A percentile compares a stretch with the other conserved stretches of the same genome.
These are phyloP conservation scores for Sebastes kiyomatsui DNA, from an alignment of 2,797 vertebrate genomes.

Conservation along the genomic window DNA sequence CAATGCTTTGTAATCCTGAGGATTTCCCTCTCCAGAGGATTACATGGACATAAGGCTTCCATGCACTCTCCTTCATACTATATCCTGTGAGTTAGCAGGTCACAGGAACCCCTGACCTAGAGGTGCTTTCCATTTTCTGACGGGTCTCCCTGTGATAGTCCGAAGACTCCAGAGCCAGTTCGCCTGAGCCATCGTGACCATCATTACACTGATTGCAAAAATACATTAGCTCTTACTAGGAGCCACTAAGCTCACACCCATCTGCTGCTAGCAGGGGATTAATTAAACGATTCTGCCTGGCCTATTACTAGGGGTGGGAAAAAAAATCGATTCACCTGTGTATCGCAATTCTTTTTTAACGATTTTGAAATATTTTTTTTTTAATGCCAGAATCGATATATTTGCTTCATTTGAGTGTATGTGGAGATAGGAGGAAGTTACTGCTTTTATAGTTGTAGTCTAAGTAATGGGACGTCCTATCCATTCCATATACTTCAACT, in stretches of 20 bases:
- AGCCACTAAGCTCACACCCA: conserved; percentile 62
- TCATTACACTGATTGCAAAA: conserved; percentile 65
- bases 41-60: conserved; percentile 4
- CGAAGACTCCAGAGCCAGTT: conserved; percentile 10
- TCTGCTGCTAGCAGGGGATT: conserved; percentile 67
- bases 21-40: conserved; percentile 34
- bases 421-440: no score
- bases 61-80: conserved; percentile 28
- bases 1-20: background rate
- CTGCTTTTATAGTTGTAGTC: no score
- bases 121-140: conserved; percentile 54
- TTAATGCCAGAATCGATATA: no score
- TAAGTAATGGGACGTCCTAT: no score
- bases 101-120: conserved; percentile 16
- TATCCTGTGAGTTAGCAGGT: conserved; percentile 15
- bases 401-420: no score
- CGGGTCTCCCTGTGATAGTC: conserved; percentile 7
- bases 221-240: conserved; percentile 67
- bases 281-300: conserved; percentile 66
- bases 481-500: no score
- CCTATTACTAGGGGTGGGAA: conserved; percentile 30
- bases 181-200: conserved; percentile 22
- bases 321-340: no score
- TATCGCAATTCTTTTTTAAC: no score
- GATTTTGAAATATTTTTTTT: no score